Conservation (phyloP, 2,888 invertebrate genomes). For the Cylloceria caligata region DNA sequence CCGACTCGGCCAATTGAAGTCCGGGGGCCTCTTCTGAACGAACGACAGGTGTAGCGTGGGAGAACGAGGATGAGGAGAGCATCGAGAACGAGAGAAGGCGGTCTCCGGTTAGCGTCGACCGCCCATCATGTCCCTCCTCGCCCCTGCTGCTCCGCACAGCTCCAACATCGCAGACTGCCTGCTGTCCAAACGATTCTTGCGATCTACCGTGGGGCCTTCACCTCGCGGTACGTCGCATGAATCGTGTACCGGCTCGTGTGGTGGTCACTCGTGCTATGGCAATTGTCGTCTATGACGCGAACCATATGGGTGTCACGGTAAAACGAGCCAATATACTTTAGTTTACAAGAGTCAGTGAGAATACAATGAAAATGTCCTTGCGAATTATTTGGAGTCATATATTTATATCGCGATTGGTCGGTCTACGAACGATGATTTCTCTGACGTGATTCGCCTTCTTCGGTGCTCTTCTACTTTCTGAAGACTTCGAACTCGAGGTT, state of each 20-base stretch:
- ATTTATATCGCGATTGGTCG: too few relatives aligned
- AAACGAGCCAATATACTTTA: neutral
- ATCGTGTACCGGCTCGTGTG: conserved; percentile 12
- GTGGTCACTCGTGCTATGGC: conserved; percentile 14
- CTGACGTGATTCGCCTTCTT: too few relatives aligned
- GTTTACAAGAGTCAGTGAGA: too few relatives aligned
- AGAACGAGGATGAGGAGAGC: conserved; percentile 75
- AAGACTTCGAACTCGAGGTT: too few relatives aligned
- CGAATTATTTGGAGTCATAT: too few relatives aligned
- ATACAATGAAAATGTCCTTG: too few relatives aligned
- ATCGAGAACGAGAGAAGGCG: conserved; percentile 78
- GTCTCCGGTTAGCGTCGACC: conserved; percentile 80
- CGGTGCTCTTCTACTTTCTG: too few relatives aligned
- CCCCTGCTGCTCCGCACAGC: conserved; percentile 65
- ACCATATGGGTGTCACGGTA: neutral
- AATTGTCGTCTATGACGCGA: neutral
- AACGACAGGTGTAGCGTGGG: conserved; percentile 83
- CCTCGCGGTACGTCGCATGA: neutral
- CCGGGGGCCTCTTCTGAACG: conserved; percentile 61
- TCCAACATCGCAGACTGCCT: conserved; percentile 52
- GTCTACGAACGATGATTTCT: too few relatives aligned
- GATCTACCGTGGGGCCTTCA: conserved; percentile 8
- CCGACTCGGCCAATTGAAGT: conserved; percentile 48
- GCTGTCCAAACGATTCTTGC: conserved; percentile 44
- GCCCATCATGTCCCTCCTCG: conserved; percentile 79